Base-by-base conservation (phyloP, 2,113 vertebrate genomes). In the Orientallactaga bullata region DNA sequence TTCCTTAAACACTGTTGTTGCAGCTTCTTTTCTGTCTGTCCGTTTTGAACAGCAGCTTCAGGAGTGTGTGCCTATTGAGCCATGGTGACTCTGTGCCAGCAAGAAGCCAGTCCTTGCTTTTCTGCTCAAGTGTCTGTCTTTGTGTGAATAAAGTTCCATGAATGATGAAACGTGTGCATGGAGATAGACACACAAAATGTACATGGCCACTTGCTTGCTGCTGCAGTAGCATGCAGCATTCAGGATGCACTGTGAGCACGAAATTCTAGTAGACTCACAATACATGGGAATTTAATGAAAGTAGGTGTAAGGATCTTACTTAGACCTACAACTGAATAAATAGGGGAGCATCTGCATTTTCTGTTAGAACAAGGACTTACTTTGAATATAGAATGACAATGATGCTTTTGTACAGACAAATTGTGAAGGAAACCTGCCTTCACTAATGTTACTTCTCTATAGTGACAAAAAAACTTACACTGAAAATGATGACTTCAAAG, bases 401-500 rank as follows among this genome's bases (percentile, higher is more conserved):
- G 23, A 17, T 21, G 9, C 80, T 60, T 76, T 61, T 68, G 76
- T 68, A 90, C 63, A 88, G n/a, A 60, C 63, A 90, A 55, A 87
- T 72, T 32, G 63, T 23, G 6, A 81, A 84, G 60, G 37, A 90
- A 77, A 24, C 35, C 32, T 30, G 65, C 74, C n/a, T 73, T 35
- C 42, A 68, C 17, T 74, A 26, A 20, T 69, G 9, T 68, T 65
- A 69, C 15, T 47, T 85, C 10, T 42, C 39, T 66, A 21, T 61
- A 58, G 69, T 73, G 58, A 11, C 23, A 68, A 82, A 85, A 7
- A 82, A 58, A 47, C 5, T 88, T 68, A 88, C 47, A 82, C 16
- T 32, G 28, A 94, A 80, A 85, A 80, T 93, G 60, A 88, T 76
- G 35, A 90, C 4, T 47, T 88, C 35, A 37, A 60, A 90, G n/a